Percentiles rank a stretch among this genome's conserved stretches.
phyloP scores from a whole-genome alignment of 2,797 vertebrate genomes.

The Tolypeutes matacus region DNA sequence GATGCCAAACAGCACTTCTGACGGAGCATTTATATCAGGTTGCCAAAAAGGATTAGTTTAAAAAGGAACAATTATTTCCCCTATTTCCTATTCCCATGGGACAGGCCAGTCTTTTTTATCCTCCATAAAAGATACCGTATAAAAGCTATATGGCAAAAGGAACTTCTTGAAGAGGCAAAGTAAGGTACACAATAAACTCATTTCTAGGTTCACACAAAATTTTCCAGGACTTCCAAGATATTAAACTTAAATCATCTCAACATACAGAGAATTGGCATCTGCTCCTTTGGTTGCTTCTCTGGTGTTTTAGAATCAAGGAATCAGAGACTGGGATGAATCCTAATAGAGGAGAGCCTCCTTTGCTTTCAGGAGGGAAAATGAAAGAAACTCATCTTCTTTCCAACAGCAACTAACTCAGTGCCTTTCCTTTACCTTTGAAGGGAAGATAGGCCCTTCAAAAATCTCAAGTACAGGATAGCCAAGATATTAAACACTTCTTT shows the following conservation, averaged over 20 bases:
- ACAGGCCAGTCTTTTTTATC: not conserved
- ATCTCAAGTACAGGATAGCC: not conserved
- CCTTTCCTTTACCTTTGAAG: slow-evolving; percentile 45
- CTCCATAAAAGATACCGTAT: not conserved
- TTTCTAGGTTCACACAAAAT: not conserved
- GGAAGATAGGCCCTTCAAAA: slow-evolving; percentile 34
- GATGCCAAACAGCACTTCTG: not conserved
- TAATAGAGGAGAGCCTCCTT: not conserved
- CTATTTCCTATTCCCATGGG: not conserved
- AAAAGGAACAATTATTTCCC: slow-evolving; percentile 4
- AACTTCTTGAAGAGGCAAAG: not conserved
- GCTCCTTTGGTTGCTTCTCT: slow-evolving; percentile 2
- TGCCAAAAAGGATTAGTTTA: slow-evolving; percentile 5
- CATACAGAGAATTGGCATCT: not conserved
- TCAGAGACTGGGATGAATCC: slow-evolving; percentile 55
- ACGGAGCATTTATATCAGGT: not conserved
- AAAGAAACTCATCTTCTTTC: slow-evolving; percentile 55
- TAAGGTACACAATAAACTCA: not conserved
- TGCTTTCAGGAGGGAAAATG: not conserved
- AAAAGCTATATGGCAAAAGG: not conserved
- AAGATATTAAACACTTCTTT: not conserved
- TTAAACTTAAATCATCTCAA: not conserved
- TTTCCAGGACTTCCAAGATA: slow-evolving; percentile 16
- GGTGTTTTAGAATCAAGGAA: slow-evolving; percentile 58
- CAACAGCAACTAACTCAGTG: not conserved